phyloP scores from a whole-genome alignment of 2,113 vertebrate species.

The Nothobranchius kuhntae region DNA sequence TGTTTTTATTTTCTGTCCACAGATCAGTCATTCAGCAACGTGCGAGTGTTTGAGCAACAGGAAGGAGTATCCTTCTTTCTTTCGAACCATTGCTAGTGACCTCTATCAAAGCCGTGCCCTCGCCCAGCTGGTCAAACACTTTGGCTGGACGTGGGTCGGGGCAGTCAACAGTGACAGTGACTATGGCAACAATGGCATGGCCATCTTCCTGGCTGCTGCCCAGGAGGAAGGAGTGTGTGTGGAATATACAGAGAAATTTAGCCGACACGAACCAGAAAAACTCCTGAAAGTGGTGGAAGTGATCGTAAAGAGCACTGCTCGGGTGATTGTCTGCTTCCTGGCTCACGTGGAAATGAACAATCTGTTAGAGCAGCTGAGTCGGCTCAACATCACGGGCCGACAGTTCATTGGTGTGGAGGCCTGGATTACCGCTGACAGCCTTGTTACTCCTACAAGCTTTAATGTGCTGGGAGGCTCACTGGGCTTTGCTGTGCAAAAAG shows the following conservation, averaged over 20 bases:
- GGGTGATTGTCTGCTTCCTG: constrained; percentile 75
- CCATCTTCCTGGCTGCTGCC: constrained; percentile 71
- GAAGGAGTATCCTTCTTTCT: constrained; percentile 72
- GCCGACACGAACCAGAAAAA: constrained; percentile 65
- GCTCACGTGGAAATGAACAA: constrained; percentile 74
- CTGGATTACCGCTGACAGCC: constrained; percentile 76
- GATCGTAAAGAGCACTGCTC: constrained; percentile 68
- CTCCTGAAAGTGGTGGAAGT: constrained; percentile 70
- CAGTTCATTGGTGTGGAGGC: constrained; percentile 78
- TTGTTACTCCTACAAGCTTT: constrained; percentile 69
- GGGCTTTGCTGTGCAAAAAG: constrained; percentile 73
- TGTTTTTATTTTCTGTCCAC: constrained; percentile 4
- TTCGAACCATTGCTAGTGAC: constrained; percentile 79
- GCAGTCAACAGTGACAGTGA: constrained; percentile 76
- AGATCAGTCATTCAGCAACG: constrained; percentile 79
- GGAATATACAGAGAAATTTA: constrained; percentile 74
- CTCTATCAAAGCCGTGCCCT: constrained; percentile 72
- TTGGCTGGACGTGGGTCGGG: constrained; percentile 80
- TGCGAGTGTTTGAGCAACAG: constrained; percentile 78
- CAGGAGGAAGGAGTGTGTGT: constrained; percentile 74
- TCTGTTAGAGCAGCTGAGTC: constrained; percentile 68
- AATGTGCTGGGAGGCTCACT: constrained; percentile 70
- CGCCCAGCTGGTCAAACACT: constrained; percentile 74
- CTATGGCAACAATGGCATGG: constrained; percentile 80
- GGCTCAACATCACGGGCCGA: constrained; percentile 72